phyloP scores from a whole-genome alignment of 2,797 vertebrate genomes.

The Taenioides sp. region DNA sequence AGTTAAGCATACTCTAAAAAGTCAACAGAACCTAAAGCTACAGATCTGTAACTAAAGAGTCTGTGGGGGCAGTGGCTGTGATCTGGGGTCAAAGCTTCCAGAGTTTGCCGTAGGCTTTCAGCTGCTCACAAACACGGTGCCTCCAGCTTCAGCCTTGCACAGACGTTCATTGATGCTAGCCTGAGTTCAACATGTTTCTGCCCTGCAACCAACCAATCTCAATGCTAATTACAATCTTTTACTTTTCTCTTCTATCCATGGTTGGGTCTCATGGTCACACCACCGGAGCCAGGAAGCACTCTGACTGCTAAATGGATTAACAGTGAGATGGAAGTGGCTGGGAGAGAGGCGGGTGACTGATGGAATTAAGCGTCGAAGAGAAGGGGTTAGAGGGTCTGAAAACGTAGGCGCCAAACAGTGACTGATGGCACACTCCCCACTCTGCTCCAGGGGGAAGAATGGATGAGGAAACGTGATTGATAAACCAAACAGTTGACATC shows the following conservation, averaged over 20 bases:
- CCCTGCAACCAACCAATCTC: constrained; percentile 14
- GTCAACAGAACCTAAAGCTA: constrained; percentile 5
- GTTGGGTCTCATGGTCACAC: constrained; percentile 43
- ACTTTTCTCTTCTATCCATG: constrained; percentile 10
- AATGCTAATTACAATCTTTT: constrained; percentile 45
- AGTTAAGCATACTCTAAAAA: background rate
- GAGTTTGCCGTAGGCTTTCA: constrained; percentile 32
- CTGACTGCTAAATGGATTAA: constrained; percentile 70
- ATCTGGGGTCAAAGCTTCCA: constrained; percentile 8
- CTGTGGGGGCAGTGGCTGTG: constrained; percentile 8
- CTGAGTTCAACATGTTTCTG: constrained; percentile 18
- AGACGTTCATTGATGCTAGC: constrained; percentile 6
- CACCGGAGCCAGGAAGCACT: constrained; percentile 44
- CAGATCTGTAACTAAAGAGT: background rate
- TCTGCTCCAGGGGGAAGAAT: constrained; percentile 56
- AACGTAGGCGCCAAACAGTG: constrained; percentile 58
- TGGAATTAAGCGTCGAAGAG: constrained; percentile 70
- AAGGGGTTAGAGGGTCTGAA: constrained; percentile 57
- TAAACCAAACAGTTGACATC: constrained; percentile 62
- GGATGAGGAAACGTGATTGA: constrained; percentile 71
- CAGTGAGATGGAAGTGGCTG: constrained; percentile 60
- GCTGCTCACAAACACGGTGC: constrained; percentile 18
- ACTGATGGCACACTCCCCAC: constrained; percentile 59
- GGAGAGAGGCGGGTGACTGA: constrained; percentile 67
- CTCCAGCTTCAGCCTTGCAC: constrained; percentile 15